Base-by-base conservation (phyloP, 2,797 vertebrate species). In the Nyctalus aviator region DNA sequence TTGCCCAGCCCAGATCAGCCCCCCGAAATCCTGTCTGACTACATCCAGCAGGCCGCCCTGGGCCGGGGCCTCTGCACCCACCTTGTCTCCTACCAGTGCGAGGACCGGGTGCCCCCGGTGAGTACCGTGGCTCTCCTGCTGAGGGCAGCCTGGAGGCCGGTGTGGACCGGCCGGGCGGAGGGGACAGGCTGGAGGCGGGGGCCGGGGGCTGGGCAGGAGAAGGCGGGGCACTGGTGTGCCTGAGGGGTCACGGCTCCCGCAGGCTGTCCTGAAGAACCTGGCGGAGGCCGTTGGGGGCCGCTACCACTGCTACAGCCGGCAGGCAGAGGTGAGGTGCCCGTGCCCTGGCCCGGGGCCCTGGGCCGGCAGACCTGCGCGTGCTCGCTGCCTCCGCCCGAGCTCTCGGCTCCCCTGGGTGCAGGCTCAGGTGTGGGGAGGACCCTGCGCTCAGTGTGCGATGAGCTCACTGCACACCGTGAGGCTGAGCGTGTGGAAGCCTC, bases 1-100 rank as follows among this genome's bases (percentile, higher is more conserved):
- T 57, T 35, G 71, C 76, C 35, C 96, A 99, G 98, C 93, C 97
- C 98, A 91, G 98, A 99, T 77, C 98, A 98, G 95, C 87, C 97
- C 50, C 88, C 94, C 23, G 98, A 98, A 84, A 94, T 98, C 83
- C 23, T 99, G 48, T 96, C 98, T 50, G 97, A 98, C 94, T 98
- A 98, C 86, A 88, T 98, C 84, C 97, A 98, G 25, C 97, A 98
- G 83, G 96, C 96, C 89, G 95, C 87, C 13, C 57, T 98, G 94
- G 98, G 98, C 94, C 98, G 93, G 95, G 35, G 48, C 32, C 57
- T 98, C n/a, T 77, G 96, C 32, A 83, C 97, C 90, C 99, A 99
- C 25, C 41, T 95, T 1, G 96, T 98, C 84, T 97, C 92, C 4
- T 99, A 98, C 94, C 98, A 98, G 89, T 98, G 98, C 32, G 95